Evolutionary conservation across 2,113 vertebrate genomes (phyloP), one percentile per base, ranked within the genome.

Genomic region (Bucco capensis): DNA sequence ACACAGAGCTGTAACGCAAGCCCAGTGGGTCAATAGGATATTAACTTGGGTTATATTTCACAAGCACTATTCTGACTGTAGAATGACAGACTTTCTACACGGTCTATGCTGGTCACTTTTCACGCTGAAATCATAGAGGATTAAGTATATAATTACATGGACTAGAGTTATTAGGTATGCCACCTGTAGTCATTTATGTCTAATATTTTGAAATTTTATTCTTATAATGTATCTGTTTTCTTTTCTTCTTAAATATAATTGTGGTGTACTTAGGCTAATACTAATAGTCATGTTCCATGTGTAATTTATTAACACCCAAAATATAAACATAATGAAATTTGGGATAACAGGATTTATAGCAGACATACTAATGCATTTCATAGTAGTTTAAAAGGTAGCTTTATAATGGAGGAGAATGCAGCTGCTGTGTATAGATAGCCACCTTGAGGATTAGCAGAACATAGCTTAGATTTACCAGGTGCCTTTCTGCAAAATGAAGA

Each of bases 401-500:
- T 40, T 44, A 8, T 7, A 31, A 24, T 0, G 0, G 69, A 75
- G 66, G 33, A 49, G 53, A 71, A 51, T 3, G 56, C 83, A 64
- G 57, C 92, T 47, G 78, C 85, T 60, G 85, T 62, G 94, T 3
- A 2, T 33, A 90, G 96, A 76, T 84, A 84, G 96, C 96, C 94
- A 95, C 89, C 94, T 84, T 67, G 90, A 95, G 96, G 93, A 86
- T 33, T 4, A 57, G 46, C 83, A 42, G 70, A 50, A 83, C 57
- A 95, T 82, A 53, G 42, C 90, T 49, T 4, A n/a, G 25, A 10
- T 3, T 53, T 51, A 38, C 31, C 7, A 6, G 0, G 2, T 17
- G 47, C 44, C 51, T 47, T 40, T 19, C 88, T n/a, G 58, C 67
- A 38, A 58, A 44, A 51, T 1, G 14, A 53, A 75, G 50, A 62